Evolutionary conservation across 2,888 invertebrate genomes (phyloP).

Genomic region (Oscheius sp.): DNA sequence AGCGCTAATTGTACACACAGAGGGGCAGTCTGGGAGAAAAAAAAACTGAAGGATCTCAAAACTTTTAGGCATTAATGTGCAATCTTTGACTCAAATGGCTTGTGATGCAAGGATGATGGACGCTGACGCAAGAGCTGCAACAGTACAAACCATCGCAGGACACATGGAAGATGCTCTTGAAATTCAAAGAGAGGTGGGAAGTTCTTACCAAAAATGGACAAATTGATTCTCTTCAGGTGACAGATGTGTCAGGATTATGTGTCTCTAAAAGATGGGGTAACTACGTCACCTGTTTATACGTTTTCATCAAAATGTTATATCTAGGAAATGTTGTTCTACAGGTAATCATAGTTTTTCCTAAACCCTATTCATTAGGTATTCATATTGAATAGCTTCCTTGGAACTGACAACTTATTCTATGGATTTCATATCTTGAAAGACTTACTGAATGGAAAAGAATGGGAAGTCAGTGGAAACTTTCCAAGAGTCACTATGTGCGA

Average conservation of each 20-base stretch:
- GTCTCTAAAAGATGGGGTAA: conserved; percentile 70
- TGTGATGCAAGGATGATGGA: conserved; percentile 72
- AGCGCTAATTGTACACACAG: conserved; percentile 1
- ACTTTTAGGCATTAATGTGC: conserved; percentile 72
- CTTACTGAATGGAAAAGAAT: conserved; percentile 69
- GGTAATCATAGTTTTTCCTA: conserved; percentile 26
- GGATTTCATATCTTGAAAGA: conserved; percentile 71
- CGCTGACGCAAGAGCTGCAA: conserved; percentile 69
- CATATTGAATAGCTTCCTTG: conserved; percentile 70
- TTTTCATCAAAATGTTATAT: conserved; percentile 71
- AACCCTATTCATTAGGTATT: conserved; percentile 64
- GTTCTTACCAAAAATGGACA: neutral
- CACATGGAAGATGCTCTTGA: conserved; percentile 71
- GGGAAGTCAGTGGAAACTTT: conserved; percentile 71
- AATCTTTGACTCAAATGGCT: conserved; percentile 71
- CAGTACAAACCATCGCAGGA: conserved; percentile 70
- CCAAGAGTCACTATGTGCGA: conserved; percentile 71
- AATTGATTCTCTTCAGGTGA: conserved; percentile 51
- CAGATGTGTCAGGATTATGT: conserved; percentile 69
- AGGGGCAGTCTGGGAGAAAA: neutral
- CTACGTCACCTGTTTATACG: conserved; percentile 71
- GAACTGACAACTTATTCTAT: conserved; percentile 71
- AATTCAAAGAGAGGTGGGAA: conserved; percentile 68
- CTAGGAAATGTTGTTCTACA: conserved; percentile 69
- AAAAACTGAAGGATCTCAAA: neutral